Evolutionary conservation across 2,888 invertebrate genomes (phyloP), one percentile per base, ranked within the genome.

Genomic region (Carterocephalus palaemon): DNA sequence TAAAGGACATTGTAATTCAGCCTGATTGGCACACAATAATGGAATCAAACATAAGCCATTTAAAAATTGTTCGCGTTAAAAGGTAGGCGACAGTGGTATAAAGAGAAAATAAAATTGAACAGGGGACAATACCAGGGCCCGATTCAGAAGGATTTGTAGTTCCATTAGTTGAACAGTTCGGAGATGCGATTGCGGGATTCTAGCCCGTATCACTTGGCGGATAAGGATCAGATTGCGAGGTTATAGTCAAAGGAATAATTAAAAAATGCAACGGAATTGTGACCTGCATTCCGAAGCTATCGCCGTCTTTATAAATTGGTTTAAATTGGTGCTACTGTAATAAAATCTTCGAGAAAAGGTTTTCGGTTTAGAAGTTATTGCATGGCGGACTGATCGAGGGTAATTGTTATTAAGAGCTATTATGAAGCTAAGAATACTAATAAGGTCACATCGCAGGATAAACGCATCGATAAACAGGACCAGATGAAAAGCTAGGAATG

Each of bases 21-120:
- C 59, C 75, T 84, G 86, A 86, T 85, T 86, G 86, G 85, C 85
- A 86, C 81, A 86, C 86, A 86, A 86, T 86, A 86, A 85, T 83
- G 81, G 83, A 83, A 82, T 84, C 85, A 85, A 84, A 80, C 77
- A 76, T 82, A 77, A 75, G 78, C 81, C 82, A 79, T 84, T 85
- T 85, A 80, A 86, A 86, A 86, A 85, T 81, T 83, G 84, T 76
- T 71, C 74, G 71, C 68, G 75, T 70, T 76, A 80, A 84, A 83
- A 75, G 73, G 68, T 67, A 56, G 62, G 64, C 70, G 76, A 77
- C 77, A 75, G 72, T 70, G 69, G 70, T 70, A 70, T 66, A 67
- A 72, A 64, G 70, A 78, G 74, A 71, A 83, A 83, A 82, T 82
- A 84, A 84, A 83, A 67, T 60, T 57, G 58, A 62, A 64, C 57